These are phyloP conservation scores for Varanus salvator DNA, from an alignment of 2,113 vertebrate species.

Conservation along the genomic window DNA sequence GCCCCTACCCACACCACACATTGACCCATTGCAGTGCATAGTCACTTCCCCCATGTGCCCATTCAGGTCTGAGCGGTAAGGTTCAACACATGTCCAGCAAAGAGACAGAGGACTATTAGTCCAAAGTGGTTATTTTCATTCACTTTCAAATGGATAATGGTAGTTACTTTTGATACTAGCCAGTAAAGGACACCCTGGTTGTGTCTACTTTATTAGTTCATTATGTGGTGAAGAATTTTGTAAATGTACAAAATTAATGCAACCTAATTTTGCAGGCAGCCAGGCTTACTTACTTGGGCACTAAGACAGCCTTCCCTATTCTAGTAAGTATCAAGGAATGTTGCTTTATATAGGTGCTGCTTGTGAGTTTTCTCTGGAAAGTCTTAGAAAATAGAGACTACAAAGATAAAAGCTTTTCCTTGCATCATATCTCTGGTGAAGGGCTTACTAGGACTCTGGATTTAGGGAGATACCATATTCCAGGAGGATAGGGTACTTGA, in stretches of 20 bases:
- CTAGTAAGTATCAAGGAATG: not conserved
- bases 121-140: not conserved
- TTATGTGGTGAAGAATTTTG: not conserved
- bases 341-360: not conserved
- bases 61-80: not conserved
- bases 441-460: not conserved
- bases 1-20: not conserved
- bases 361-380: not conserved
- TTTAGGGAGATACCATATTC: not conserved
- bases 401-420: conserved; percentile 22
- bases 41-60: not conserved
- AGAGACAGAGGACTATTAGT: not conserved
- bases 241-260: not conserved
- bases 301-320: too few species aligned
- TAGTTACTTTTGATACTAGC: not conserved
- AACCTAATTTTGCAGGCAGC: not conserved
- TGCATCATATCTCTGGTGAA: not conserved
- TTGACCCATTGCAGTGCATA: not conserved
- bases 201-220: not conserved
- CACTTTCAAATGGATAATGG: not conserved
- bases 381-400: not conserved
- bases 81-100: not conserved
- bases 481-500: too few species aligned
- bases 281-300: not conserved
- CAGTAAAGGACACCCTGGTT: not conserved